Percentiles rank a stretch among this genome's conserved stretches.
Evolutionary conservation across 2,888 invertebrate genomes (phyloP).

Genomic region (Noctua janthina): DNA sequence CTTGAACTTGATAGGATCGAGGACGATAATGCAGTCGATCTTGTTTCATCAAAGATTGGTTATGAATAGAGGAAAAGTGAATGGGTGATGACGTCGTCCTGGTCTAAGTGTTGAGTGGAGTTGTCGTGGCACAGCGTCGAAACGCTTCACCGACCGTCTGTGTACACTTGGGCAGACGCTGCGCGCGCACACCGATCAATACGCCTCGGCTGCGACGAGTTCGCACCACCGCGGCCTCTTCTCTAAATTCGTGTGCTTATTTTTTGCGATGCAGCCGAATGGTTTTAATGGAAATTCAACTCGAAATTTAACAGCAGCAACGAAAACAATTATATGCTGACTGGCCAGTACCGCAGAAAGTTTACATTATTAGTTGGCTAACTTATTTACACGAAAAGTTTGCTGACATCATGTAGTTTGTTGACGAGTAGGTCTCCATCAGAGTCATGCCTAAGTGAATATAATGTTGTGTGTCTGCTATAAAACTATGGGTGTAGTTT

Average conservation of each 20-base stretch:
- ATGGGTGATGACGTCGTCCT: conserved; percentile 83
- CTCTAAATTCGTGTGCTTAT: conserved; percentile 85
- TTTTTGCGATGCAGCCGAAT: conserved; percentile 80
- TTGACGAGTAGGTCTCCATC: conserved; percentile 61
- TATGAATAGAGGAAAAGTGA: conserved; percentile 65
- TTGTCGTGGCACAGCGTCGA: conserved; percentile 82
- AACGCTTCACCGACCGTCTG: conserved; percentile 84
- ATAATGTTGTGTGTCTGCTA: conserved; percentile 61
- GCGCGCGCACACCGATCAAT: conserved; percentile 90
- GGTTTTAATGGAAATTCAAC: conserved; percentile 76
- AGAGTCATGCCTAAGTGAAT: conserved; percentile 53
- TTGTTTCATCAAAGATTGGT: conserved; percentile 30
- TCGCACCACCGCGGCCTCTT: conserved; percentile 83
- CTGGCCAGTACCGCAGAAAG: conserved; percentile 59
- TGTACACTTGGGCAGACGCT: conserved; percentile 86
- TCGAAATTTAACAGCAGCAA: conserved; percentile 69
- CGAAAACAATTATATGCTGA: conserved; percentile 71
- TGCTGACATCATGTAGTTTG: conserved; percentile 66
- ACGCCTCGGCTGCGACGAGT: conserved; percentile 84
- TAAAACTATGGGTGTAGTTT: conserved; percentile 64
- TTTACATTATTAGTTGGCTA: conserved; percentile 62
- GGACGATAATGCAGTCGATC: conserved; percentile 4
- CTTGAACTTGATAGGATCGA: conserved; percentile 20
- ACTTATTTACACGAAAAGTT: conserved; percentile 73
- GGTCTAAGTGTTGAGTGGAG: conserved; percentile 84